Percentiles rank a stretch among this genome's conserved stretches.
Evolutionary conservation across 2,888 invertebrate genomes (phyloP).

Genomic region (Cryptocephalus primarius): DNA sequence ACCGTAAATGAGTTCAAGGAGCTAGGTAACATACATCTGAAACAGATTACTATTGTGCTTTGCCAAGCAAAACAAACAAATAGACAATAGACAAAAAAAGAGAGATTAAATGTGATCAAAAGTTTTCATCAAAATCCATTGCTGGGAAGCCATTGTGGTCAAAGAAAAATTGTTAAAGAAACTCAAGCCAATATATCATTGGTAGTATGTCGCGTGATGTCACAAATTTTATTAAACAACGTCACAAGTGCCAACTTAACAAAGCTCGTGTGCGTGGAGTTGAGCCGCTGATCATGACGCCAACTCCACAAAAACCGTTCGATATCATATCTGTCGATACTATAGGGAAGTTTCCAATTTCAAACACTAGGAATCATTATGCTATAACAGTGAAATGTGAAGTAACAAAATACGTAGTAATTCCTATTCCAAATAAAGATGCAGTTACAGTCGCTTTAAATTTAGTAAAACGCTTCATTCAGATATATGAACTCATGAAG

Average conservation of each 20-base stretch:
- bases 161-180: background rate
- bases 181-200: too few species aligned
- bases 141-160: background rate
- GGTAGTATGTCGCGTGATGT: conserved; percentile 3
- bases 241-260: conserved; percentile 5
- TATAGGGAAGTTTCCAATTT: conserved; percentile 2
- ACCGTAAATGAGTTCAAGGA: too few species aligned
- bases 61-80: too few species aligned
- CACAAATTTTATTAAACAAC: conserved; percentile 1
- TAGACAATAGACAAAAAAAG: too few species aligned
- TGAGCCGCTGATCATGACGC: conserved; percentile 6
- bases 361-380: conserved; percentile 1
- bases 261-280: conserved; percentile 3
- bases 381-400: conserved; percentile 14
- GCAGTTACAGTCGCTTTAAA: conserved; percentile 15
- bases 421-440: conserved; percentile 15
- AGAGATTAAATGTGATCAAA: too few species aligned
- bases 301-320: conserved; percentile 8
- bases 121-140: too few species aligned
- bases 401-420: too few species aligned
- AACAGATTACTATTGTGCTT: too few species aligned
- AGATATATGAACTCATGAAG: too few species aligned
- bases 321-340: conserved; percentile 9
- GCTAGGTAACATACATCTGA: too few species aligned
- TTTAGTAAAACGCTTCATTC: too few species aligned